Evolutionary conservation across 23 tunicate genomes (phyloP).

Genomic region (Ciona savignyi): DNA sequence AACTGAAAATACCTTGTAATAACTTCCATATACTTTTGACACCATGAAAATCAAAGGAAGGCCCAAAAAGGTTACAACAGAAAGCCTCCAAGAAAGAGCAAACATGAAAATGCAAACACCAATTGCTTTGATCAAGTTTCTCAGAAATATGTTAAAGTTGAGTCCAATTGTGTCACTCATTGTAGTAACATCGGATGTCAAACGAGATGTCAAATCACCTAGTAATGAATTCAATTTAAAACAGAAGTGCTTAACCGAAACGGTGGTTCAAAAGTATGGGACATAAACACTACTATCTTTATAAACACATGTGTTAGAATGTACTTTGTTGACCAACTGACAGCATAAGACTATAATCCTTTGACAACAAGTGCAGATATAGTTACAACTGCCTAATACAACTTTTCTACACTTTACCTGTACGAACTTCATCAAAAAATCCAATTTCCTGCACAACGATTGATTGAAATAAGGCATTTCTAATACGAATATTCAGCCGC

Average conservation of each 20-base stretch:
- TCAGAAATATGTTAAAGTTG: conserved; percentile 60
- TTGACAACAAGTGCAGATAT: no score
- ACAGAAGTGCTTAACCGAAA: no score
- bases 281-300: no score
- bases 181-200: conserved; percentile 71
- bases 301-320: no score
- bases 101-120: conserved; percentile 79
- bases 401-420: no score
- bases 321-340: no score
- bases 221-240: no score
- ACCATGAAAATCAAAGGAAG: conserved; percentile 57
- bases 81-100: conserved; percentile 64
- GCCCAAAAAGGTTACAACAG: conserved; percentile 62
- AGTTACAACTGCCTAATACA: no score
- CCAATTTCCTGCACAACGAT: conserved; percentile 64
- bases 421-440: conserved; percentile 61
- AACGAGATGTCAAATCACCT: conserved; percentile 75
- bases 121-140: conserved; percentile 51
- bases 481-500: conserved; percentile 50
- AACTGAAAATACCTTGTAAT: no score
- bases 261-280: no score
- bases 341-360: no score
- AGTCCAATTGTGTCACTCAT: conserved; percentile 75
- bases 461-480: conserved; percentile 58
- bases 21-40: conserved; percentile 67